Base-by-base conservation (phyloP, 2,888 invertebrate species). In the Nasonovia ribisnigri region DNA sequence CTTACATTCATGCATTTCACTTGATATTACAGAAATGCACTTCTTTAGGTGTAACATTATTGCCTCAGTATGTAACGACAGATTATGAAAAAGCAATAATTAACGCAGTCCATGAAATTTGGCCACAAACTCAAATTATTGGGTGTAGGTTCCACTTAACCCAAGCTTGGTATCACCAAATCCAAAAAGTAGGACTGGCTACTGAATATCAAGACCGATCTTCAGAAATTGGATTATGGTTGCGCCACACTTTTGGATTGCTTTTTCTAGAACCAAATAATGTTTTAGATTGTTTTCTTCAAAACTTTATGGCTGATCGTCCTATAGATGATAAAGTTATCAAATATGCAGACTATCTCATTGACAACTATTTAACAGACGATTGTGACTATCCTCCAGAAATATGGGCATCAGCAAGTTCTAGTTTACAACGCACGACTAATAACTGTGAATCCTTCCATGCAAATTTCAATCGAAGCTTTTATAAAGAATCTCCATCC, bases 221-320 rank as follows among this genome's bases (percentile, higher is more conserved):
- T 54, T 54, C 54, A 3, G 54, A 54, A 54, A 51, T 20, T 54
- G 20, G 20, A 16, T 20, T 2, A 54, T n/a, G 48, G 87, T 87
- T 87, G 87, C 48, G 29, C 48, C n/a, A 48, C 48, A 48, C 29
- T 87, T 87, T 48, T 87, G 87, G 87, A 46, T 48, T 87, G n/a
- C 87, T 87, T 48, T 87, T 87, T 48, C n/a, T 87, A 87, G n/a
- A 87, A 48, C 87, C 87, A n/a, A 87, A 16, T 48, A n/a, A 87
- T 13, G 48, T 87, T 87, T 87, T 87, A 10, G 87, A 87, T 29
- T 48, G 87, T 87, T 87, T 48, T 87, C 48, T 48, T 87, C 0
- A 13, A 46, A 48, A 87, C 87, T 48, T 87, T 48, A 48, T 48
- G 87, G n/a, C 48, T 48, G 87, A 87, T 87, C n/a, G 48, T 87